Base-by-base conservation (phyloP, 2,888 invertebrate species). In the Sthenelais limicola region DNA sequence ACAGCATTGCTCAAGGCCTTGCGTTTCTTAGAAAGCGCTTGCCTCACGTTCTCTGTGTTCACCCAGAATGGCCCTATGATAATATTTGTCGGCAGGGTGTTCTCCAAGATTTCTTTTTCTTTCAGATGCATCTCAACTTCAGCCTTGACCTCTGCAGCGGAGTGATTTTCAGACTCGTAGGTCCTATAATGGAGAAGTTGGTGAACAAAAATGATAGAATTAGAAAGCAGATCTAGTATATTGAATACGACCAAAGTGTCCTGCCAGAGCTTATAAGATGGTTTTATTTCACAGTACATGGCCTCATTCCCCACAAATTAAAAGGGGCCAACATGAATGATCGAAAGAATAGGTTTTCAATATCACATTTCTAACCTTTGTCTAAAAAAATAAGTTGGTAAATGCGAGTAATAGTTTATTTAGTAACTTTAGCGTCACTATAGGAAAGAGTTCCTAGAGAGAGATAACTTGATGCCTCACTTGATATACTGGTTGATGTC, bases 1-100 rank as follows among this genome's bases (percentile, higher is more conserved):
- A 95, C 86, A 15, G 92, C 91, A 5, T 89, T 91, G 15, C 91
- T 91, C 15, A 95, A 90, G 5, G 92, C 92, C 28, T 91, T 90
- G 0, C 93, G 90, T 84, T 95, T 95, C 30, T 90, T 91, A 1
- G 94, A 90, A 51, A 96, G 88, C 56, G 90, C 88, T 83, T 91
- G 90, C 87, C 92, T 90, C 30, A 95, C 84, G 0, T 90, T 90
- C 18, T 92, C 92, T 0, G 93, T 91, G 75, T 92, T 92, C 24
- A 96, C 86, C 79, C 81, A 83, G 85, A 93, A 96, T 0, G 95
- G 93, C 0, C 95, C 95, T 68, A 96, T 94, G 54, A 90, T 89
- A 74, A 96, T 93, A 66, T 84, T 89, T 32, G 90, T 89, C 0
- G 96, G 96, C 70, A 96, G 84, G 0, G 91, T 91, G 69, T 85